Evolutionary conservation across 35 echinoderm and acorn worm species (phyloP), one percentile per base, ranked within the genome.

Genomic region (Apostichopus parvimensis): DNA sequence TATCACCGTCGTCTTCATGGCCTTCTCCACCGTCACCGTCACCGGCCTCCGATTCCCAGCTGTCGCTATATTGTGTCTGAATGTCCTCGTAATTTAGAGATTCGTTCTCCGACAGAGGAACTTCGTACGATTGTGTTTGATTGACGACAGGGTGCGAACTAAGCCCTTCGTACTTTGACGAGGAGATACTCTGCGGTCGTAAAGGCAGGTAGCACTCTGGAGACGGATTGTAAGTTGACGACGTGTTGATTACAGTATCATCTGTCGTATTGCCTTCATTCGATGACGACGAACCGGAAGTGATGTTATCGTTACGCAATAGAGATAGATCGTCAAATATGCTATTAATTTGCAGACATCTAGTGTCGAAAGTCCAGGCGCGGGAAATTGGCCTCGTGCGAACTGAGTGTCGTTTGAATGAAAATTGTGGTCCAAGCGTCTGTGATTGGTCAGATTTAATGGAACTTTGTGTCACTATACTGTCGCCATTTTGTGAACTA

Each of bases 161-260:
- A 12, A 90, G 88, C 34, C 88, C 88, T 56, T 90, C 88, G 62
- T 90, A 90, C 22, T 90, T 90, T 68, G 73, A 77, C 7, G 88
- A 90, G 10, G 88, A 73, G 5, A 90, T 56, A 73, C 88, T 90
- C 2, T 77, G 23, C 21, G 88, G 53, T 78, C 25, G 12, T 54
- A 78, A 26, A 54, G 68, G 73, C 22, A 90, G 4, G 68, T 90
- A 78, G 68, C 68, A 57, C 11, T 78, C 73, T 24, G 68, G 56
- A 28, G 13, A 68, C 34, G 34, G 65, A 13, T 72, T 88, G 4
- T 88, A 57, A 8, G 25, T n/a, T 22, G 86, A 88, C 52, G 81
- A 56, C 5, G 85, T 87, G 5, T 62, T 87, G 85, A 87, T 34
- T n/a, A 87, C 85, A 87, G 85, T 87, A 18, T 65, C 85, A 26